phyloP scores from a whole-genome alignment of 2,888 invertebrate genomes.

The Dolichomitus sp. region DNA sequence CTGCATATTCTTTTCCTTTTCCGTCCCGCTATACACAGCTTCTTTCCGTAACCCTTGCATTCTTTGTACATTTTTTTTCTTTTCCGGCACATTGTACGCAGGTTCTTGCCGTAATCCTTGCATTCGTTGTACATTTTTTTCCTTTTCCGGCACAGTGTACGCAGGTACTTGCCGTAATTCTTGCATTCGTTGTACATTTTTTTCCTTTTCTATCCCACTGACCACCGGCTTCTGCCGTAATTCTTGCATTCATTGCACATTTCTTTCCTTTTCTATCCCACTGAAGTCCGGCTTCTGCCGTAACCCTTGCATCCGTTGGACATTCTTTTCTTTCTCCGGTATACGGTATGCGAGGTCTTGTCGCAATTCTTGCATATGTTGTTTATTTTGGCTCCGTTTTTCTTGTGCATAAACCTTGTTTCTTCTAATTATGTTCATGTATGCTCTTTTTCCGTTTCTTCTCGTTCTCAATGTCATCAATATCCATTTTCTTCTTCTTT shows the following conservation, averaged over 20 bases:
- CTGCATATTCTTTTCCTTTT: too few relatives aligned
- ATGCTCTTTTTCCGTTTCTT: too few relatives aligned
- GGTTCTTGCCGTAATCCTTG: neutral
- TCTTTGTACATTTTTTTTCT: neutral
- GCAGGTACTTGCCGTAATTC: neutral
- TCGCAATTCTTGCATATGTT: neutral
- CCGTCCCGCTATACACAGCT: neutral
- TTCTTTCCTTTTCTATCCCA: neutral
- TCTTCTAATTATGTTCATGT: too few relatives aligned
- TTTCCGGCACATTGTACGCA: neutral
- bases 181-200: neutral
- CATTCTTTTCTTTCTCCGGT: neutral
- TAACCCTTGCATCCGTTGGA: neutral
- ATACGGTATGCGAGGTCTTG: too few relatives aligned
- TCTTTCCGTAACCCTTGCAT: slow-evolving; percentile 5
- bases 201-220: neutral
- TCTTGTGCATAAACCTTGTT: too few relatives aligned
- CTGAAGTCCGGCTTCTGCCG: neutral
- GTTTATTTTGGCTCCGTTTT: too few relatives aligned
- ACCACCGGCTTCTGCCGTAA: neutral
- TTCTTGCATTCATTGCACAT: neutral
- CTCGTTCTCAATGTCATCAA: too few relatives aligned
- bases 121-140: neutral
- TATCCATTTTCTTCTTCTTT: too few relatives aligned
- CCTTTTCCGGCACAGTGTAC: neutral